Percentiles rank a stretch among this genome's conserved stretches.
phyloP scores from a whole-genome alignment of 1,140 invertebrate genomes.

The Antheraea pernyi region DNA sequence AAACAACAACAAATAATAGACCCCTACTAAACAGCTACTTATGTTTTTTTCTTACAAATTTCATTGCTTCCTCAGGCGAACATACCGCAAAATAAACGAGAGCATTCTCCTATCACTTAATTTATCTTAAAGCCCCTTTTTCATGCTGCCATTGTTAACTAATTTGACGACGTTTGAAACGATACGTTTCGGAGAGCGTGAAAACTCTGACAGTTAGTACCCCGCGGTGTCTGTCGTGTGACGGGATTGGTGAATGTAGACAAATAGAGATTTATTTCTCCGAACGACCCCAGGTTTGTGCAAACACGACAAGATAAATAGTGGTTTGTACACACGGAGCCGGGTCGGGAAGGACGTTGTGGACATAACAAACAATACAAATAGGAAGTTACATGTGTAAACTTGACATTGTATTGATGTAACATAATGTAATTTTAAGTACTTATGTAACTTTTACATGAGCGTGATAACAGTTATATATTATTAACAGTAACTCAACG shows the following conservation, averaged over 20 bases:
- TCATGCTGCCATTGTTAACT: constrained; percentile 14
- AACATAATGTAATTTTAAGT: constrained; percentile 25
- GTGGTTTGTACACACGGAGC: constrained; percentile 47
- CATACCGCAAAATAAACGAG: constrained; percentile 38
- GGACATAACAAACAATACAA: constrained; percentile 37
- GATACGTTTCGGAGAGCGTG: constrained; percentile 37
- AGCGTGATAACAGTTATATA: constrained; percentile 5
- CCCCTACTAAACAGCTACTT: constrained; percentile 48
- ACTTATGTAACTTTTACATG: constrained; percentile 5
- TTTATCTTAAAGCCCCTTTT: constrained; percentile 28
- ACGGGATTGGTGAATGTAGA: constrained; percentile 52
- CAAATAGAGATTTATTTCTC: constrained; percentile 64
- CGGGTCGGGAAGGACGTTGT: constrained; percentile 38
- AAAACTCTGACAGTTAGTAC: constrained; percentile 34
- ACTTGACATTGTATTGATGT: constrained; percentile 44
- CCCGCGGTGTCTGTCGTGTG: constrained; percentile 32
- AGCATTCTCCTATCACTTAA: constrained; percentile 45
- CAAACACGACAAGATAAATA: constrained; percentile 52
- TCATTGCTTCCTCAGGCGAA: constrained; percentile 33
- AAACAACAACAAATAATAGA: constrained; percentile 54
- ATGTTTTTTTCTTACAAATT: constrained; percentile 34
- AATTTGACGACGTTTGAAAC: constrained; percentile 26
- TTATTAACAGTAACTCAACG: neutral
- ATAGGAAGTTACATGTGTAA: constrained; percentile 36
- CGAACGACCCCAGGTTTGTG: constrained; percentile 48